Base-by-base conservation (phyloP, 1,140 invertebrate species). In the Vollenhovia emeryi region DNA sequence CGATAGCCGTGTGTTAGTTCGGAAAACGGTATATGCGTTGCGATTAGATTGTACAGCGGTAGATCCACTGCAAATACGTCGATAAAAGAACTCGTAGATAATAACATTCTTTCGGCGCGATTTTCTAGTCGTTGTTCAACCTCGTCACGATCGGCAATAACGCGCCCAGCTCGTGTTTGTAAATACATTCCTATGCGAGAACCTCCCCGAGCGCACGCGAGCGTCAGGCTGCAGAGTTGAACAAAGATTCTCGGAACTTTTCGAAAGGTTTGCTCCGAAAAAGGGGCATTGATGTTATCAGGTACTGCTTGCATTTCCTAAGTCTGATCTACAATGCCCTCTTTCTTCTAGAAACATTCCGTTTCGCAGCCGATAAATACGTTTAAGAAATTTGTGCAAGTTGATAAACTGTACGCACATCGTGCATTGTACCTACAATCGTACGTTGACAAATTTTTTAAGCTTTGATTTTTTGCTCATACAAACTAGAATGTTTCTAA, bases 41-140 rank as follows among this genome's bases (percentile, higher is more conserved):
- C 24, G 50, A 82, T 82, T 82, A 73, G 66, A 82, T 82, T 59
- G 7, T 24, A 21, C 8, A 57, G 27, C 15, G 30, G 40, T 33
- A 52, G 33, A 45, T 73, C 43, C 24, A 40, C n/a, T 40, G 33
- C n/a, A 64, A 64, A 64, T 52, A 62, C 18, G 9, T 15, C 24
- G 40, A 76, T 62, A 76, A 76, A 76, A 62, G 11, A 59, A 50
- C 48, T 76, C 18, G 24, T 18, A 43, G 27, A 60, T 75, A 40
- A 60, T 76, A 27, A 75, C 9, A 62, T 76, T 43, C 36, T 76
- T 60, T 30, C 36, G 21, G 57, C 18, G 18, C 6, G 1, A 21
- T 76, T 62, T 62, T 76, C 57, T 45, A 76, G 24, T 62, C 27
- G 15, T 64, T 62, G n/a, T 76, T 43, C 36, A 45, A 15, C 15